phyloP scores from a whole-genome alignment of 2,113 vertebrate species.

The Edolisoma coerulescens region DNA sequence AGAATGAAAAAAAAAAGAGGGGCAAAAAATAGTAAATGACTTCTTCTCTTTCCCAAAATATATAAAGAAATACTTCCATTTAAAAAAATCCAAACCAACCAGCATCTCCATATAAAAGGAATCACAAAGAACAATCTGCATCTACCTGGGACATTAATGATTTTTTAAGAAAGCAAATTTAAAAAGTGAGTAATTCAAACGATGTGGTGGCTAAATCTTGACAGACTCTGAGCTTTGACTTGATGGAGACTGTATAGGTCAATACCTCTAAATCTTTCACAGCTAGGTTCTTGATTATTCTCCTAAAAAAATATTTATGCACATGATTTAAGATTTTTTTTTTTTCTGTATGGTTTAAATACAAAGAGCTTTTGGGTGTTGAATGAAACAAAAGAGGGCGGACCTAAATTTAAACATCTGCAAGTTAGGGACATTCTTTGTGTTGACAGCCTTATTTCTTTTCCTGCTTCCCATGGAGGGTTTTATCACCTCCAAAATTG shows the following conservation, averaged over 20 bases:
- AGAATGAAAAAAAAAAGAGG: neutral
- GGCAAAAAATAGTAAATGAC: rapidly evolving
- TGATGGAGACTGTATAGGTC: neutral
- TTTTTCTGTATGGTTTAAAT: neutral
- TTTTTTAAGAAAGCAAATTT: neutral
- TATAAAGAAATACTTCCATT: neutral
- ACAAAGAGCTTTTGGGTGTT: neutral
- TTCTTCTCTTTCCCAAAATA: neutral
- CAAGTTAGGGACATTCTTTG: neutral
- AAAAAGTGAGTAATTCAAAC: neutral
- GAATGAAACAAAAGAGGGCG: neutral
- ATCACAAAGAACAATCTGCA: neutral
- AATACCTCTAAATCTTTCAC: neutral
- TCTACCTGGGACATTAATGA: neutral
- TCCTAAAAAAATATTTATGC: neutral
- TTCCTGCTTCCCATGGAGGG: neutral
- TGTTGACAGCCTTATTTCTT: neutral
- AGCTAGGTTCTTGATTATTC: rapidly evolving
- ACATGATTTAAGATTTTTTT: neutral
- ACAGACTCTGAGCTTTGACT: neutral
- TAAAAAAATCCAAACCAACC: neutral
- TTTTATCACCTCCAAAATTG: neutral
- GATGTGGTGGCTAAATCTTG: neutral
- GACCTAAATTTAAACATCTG: neutral
- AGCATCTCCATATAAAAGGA: neutral